Percentiles rank a stretch among this genome's conserved stretches.
These are phyloP conservation scores for Mormyrus iriodes DNA, from an alignment of 2,113 vertebrate genomes.

Conservation along the genomic window DNA sequence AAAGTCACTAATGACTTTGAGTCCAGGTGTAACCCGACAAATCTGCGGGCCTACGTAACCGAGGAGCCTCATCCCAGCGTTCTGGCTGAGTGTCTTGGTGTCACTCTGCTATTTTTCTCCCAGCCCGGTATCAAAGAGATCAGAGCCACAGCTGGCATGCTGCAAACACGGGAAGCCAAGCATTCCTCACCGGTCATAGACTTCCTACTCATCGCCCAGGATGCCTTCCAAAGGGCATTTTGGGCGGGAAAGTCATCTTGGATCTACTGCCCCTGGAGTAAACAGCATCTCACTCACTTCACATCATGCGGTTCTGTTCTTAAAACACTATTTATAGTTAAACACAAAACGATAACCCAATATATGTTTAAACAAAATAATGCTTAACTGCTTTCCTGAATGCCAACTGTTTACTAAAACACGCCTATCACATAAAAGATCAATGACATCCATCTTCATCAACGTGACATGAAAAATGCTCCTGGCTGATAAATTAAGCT, in stretches of 20 bases:
- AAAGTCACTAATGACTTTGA: not conserved
- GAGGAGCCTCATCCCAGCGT: not conserved
- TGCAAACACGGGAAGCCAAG: not conserved
- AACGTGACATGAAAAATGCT: not conserved
- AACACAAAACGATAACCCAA: not conserved
- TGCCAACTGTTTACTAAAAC: constrained; percentile 15
- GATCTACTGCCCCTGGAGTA: not conserved
- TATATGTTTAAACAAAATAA: not conserved
- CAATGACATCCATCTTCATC: not conserved
- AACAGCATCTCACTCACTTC: not conserved
- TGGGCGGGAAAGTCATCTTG: not conserved
- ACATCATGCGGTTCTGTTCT: not conserved
- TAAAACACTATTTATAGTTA: not conserved
- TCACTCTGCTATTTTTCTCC: not conserved
- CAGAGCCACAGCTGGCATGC: not conserved
- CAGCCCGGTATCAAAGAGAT: not conserved
- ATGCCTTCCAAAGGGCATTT: not conserved
- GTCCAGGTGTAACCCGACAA: not conserved
- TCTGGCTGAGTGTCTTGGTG: not conserved
- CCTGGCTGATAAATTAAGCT: not conserved
- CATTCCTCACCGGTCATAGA: not conserved
- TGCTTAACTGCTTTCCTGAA: not conserved
- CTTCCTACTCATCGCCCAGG: not conserved
- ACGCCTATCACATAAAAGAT: constrained; percentile 22
- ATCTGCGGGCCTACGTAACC: not conserved